Evolutionary conservation across 2,888 invertebrate species (phyloP), one percentile per base, ranked within the genome.

Genomic region (Ethmia dodecea): DNA sequence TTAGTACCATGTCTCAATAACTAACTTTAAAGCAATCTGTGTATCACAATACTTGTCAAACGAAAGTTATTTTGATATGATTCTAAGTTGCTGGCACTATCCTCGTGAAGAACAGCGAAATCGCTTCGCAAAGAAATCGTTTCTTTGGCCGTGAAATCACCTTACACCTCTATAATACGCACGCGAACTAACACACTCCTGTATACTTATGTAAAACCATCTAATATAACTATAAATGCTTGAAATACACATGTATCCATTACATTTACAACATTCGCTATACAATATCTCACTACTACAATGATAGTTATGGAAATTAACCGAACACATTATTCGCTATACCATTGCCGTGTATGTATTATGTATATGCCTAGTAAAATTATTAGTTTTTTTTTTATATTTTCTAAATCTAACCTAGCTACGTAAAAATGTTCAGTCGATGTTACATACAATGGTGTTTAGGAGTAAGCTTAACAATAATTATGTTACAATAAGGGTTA

Each of bases 381-480:
- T 18, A 59, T 54, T 60, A 56, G 54, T 41, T 52, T 52, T 55
- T 37, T 40, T 50, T 60, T 59, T 54, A 42, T 47, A 49, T 66
- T 50, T 52, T 60, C 64, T 73, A 68, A 51, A 65, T 55, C 68
- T 77, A 80, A 58, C 68, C 70, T 80, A 80, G 40, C 73, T 84
- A 86, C 68, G 67, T 81, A 80, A 76, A 83, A 81, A 80, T 79
- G 77, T 80, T 83, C 84, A 86, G 84, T 86, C 84, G 67, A 84
- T 81, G 78, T 84, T 81, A 81, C 76, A 80, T 80, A 80, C 78
- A 79, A 76, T 80, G 81, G 75, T 80, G 73, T 81, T 72, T 68
- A 74, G 67, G 64, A 63, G 53, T 71, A 72, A 70, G 67, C 65
- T 68, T 65, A 70, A 34, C 44, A 47, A 26, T 26, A 26, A 26